Base-by-base conservation (phyloP, 2,113 vertebrate species). In the Gambusia affinis region DNA sequence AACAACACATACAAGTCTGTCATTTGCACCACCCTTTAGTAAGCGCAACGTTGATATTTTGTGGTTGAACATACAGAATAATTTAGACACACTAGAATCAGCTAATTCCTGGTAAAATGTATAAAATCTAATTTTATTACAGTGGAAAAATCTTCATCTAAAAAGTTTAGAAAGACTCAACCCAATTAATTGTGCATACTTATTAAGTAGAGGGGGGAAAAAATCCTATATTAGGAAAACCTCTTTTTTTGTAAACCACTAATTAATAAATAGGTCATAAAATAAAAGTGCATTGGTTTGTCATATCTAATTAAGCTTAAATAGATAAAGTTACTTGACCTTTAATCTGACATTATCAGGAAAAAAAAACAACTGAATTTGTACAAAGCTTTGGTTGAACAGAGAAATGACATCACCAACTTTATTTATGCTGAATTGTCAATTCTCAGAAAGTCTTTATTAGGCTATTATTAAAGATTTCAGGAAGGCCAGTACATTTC, bases 1-100 rank as follows among this genome's bases (percentile, higher is more conserved):
- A 94, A 60, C 78, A n/a, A 83, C 22, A 86, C 31, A 84, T 3
- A 30, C 27, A 47, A 27, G 3, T 27, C 1, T 30, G 54, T 71
- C 19, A 64, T 61, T 63, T 29, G 28, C 47, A 33, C 12, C 51
- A 17, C 60, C 7, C 30, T 74, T 19, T 10, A 72, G n/a, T 73
- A 76, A 12, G 6, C 8, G 2, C 60, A 62, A 47, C 17, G 1
- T 24, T 0, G 3, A 57, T n/a, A 57, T 57, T 57, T 57, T 8
- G 22, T 24, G 51, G 8, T 57, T n/a, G 51, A 57, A 57, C n/a
- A 57, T n/a, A 7, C 51, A 57, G 8, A n/a, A n/a, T 10, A 3
- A n/a, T 57, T 57, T 17, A n/a, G 51, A 24, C 19, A n/a, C 8
- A 57, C 6, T 37, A 37, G 35, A 37, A 37, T 37, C 35, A 37